These are phyloP conservation scores for Corythaeola cristata DNA, from an alignment of 2,113 vertebrate species.

Conservation along the genomic window DNA sequence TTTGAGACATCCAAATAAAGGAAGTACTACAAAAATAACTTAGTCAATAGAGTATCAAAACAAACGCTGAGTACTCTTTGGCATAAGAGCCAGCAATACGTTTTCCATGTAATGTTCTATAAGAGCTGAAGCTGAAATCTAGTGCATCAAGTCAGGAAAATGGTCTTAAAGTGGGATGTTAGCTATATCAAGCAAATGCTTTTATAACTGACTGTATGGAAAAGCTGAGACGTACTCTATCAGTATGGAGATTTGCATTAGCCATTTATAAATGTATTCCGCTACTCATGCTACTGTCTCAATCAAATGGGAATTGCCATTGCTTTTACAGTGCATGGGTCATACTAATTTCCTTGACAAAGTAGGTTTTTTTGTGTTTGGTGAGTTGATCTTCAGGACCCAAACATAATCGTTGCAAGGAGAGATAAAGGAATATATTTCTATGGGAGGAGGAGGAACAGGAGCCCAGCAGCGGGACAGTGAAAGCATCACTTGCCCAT, in stretches of 20 bases:
- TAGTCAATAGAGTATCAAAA: background rate
- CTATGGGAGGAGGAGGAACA: background rate
- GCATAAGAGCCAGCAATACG: background rate
- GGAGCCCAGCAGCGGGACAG: background rate
- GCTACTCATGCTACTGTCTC: background rate
- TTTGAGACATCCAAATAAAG: background rate
- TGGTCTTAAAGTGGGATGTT: background rate
- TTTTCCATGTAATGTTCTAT: background rate
- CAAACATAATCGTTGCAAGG: background rate
- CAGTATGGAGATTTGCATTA: background rate
- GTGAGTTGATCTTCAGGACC: background rate
- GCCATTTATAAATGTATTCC: background rate
- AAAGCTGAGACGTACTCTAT: background rate
- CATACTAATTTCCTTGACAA: background rate
- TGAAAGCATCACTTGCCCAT: background rate
- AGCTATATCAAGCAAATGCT: background rate
- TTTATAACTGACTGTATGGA: background rate
- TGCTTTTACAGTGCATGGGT: background rate
- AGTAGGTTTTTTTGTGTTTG: background rate
- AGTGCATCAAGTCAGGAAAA: background rate
- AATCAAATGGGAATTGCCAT: background rate
- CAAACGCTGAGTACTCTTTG: background rate
- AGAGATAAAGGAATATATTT: background rate
- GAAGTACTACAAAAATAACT: background rate
- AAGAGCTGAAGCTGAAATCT: background rate